Percentiles rank a stretch among this genome's conserved stretches.
phyloP scores from a whole-genome alignment of 2,888 invertebrate genomes.

The Seladonia tumulorum region DNA sequence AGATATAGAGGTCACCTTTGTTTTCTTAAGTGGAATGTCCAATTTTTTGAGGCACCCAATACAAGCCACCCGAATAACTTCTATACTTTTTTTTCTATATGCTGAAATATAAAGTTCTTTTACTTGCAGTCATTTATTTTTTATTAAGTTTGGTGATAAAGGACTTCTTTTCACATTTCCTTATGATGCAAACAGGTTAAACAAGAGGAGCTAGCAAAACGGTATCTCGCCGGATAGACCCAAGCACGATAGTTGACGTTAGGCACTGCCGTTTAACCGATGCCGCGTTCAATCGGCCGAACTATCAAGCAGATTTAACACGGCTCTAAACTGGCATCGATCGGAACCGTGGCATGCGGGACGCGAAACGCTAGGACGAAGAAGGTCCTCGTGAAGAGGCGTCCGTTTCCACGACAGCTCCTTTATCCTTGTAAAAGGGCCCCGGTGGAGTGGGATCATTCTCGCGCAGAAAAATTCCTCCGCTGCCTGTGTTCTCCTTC shows the following conservation, averaged over 20 bases:
- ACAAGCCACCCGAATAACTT: too few species aligned
- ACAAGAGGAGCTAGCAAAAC: not conserved
- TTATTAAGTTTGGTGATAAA: too few species aligned
- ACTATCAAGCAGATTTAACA: slow-evolving; percentile 34
- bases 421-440: slow-evolving; percentile 66
- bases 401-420: slow-evolving; percentile 65
- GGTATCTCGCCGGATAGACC: not conserved
- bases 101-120: too few species aligned
- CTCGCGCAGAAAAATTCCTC: slow-evolving; percentile 64
- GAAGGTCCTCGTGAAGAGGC: slow-evolving; percentile 65
- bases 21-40: too few species aligned
- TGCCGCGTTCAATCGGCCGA: not conserved
- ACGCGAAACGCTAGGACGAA: slow-evolving; percentile 37
- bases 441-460: slow-evolving; percentile 50
- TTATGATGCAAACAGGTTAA: too few species aligned
- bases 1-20: too few species aligned
- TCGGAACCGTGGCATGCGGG: slow-evolving; percentile 37
- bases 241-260: not conserved
- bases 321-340: slow-evolving; percentile 58
- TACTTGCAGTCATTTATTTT: too few species aligned
- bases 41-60: too few species aligned
- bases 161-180: too few species aligned
- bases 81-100: too few species aligned
- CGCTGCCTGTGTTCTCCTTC: slow-evolving; percentile 26
- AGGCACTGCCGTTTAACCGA: not conserved